Evolutionary conservation across 2,888 invertebrate species (phyloP), one percentile per base, ranked within the genome.

Genomic region (Ligdia adustata): DNA sequence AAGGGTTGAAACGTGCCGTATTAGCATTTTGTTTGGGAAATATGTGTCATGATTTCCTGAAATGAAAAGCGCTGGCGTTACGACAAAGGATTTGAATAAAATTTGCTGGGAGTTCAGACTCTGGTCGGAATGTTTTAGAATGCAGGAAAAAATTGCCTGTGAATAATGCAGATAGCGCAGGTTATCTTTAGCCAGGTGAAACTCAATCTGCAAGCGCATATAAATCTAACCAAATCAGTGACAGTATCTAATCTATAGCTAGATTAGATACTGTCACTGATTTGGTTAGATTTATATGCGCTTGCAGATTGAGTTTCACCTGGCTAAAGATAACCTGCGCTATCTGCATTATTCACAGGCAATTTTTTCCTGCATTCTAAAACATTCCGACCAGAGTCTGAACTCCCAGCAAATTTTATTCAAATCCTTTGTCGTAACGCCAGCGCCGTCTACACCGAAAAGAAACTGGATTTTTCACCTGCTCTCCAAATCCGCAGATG

Each of bases 401-500:
- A n/a, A n/a, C n/a, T n/a, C n/a, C 3, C n/a, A 24, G 24, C 3
- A 9, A 2, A 6, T 9, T n/a, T 24, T 24, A 0, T 33, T 3
- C 9, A 1, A 12, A 20, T 7, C 11, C 32, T 33, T 5, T n/a
- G n/a, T n/a, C 18, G 18, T 18, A 18, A 18, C 7, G 18, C 13
- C 9, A 3, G 14, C 34, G 1, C 24, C n/a, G n/a, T n/a, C n/a
- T n/a, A 26, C 27, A 26, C 9, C 18, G 33, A 37, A 42, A 42
- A 15, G 46, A 22, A 22, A 35, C 20, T 24, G 16, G 13, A 15
- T 14, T 42, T 35, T 50, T 50, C 55, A 51, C 55, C 54, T 51
- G 54, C 51, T 46, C 41, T 51, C 38, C 52, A 33, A 45, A 35
- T 38, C 44, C 37, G 44, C 44, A 41, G 40, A 50, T 26, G 16